Conservation (phyloP, 2,797 vertebrate genomes). For the Cyprinodon diabolis region DNA sequence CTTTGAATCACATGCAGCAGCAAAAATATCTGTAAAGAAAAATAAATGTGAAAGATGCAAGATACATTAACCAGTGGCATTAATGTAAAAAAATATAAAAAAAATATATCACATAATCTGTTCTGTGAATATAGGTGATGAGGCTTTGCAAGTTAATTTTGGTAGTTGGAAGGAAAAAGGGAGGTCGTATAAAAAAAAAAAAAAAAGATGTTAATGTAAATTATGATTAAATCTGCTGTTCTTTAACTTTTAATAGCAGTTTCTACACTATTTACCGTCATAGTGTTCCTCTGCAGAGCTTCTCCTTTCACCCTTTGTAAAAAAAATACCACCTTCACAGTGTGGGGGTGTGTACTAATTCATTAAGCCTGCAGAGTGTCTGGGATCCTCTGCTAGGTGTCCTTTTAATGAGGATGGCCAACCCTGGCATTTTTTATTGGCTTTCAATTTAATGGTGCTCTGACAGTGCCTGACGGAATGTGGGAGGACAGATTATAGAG, state of each 20-base stretch:
- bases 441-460: conserved; percentile 65
- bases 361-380: conserved; percentile 62
- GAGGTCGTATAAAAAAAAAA: neutral
- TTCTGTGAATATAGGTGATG: too few species aligned
- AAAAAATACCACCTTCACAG: conserved; percentile 39
- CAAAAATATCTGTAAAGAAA: conserved; percentile 16
- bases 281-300: conserved; percentile 21
- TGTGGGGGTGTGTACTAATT: conserved; percentile 57
- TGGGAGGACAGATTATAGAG: conserved; percentile 56
- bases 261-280: neutral
- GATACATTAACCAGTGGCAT: conserved; percentile 15
- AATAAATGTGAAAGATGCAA: conserved; percentile 27
- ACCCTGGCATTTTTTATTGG: conserved; percentile 67
- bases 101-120: too few species aligned
- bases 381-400: conserved; percentile 62
- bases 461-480: conserved; percentile 37
- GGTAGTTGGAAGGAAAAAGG: neutral
- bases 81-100: neutral
- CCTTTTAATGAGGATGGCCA: conserved; percentile 70
- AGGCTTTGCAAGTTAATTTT: neutral
- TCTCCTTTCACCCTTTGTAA: conserved; percentile 22
- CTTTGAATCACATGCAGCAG: conserved; percentile 29
- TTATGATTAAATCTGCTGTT: conserved; percentile 5
- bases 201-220: neutral
- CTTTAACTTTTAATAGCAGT: conserved; percentile 1